Conservation (phyloP, 92 coral and sea anemone species). For the Siderastrea radians region DNA sequence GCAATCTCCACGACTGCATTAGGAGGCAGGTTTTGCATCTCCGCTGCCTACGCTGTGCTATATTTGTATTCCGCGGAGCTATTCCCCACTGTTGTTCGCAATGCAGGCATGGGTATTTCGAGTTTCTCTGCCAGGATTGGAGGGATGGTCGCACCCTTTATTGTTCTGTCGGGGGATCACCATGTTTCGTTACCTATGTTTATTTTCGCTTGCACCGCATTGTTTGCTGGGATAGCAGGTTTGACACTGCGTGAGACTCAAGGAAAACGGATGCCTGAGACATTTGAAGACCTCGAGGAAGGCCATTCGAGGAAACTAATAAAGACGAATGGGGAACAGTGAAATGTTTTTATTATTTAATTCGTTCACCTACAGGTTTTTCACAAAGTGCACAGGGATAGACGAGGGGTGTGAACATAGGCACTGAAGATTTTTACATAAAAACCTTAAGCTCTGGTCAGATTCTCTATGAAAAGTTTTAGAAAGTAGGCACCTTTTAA, state of each 20-base stretch:
- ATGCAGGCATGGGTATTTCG: slow-evolving; percentile 86
- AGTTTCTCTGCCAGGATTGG: slow-evolving; percentile 85
- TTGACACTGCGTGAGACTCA: slow-evolving; percentile 87
- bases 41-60: slow-evolving; percentile 79
- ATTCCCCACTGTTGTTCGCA: slow-evolving; percentile 92
- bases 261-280: slow-evolving; percentile 86
- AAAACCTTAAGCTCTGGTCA: too few species aligned
- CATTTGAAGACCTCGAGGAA: slow-evolving; percentile 82
- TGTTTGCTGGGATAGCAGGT: slow-evolving; percentile 75
- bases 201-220: slow-evolving; percentile 74
- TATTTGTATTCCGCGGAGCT: slow-evolving; percentile 91
- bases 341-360: too few species aligned
- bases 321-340: slow-evolving; percentile 4
- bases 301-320: not conserved
- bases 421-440: too few species aligned
- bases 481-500: too few species aligned
- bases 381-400: too few species aligned
- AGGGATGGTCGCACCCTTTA: slow-evolving; percentile 80
- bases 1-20: slow-evolving; percentile 71
- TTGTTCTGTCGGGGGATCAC: slow-evolving; percentile 81
- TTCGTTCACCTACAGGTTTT: too few species aligned
- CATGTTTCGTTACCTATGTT: slow-evolving; percentile 83
- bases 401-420: too few species aligned
- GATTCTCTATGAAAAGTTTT: too few species aligned
- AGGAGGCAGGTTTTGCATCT: slow-evolving; percentile 85